phyloP scores from a whole-genome alignment of 2,888 invertebrate species.

The Dromius quadrimaculatus region DNA sequence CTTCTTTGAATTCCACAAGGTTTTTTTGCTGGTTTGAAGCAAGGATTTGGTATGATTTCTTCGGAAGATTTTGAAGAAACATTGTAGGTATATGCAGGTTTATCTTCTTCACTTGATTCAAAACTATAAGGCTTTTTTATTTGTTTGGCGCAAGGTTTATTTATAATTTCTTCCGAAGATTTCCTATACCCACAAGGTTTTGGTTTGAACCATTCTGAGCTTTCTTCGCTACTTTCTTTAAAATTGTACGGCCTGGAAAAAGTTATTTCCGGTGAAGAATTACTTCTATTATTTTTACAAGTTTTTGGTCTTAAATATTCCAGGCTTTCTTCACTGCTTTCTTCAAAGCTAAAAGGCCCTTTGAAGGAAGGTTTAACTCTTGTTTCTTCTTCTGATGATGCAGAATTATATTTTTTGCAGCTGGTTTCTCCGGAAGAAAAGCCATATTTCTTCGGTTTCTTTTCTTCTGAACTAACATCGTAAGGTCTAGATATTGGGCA shows the following conservation, averaged over 20 bases:
- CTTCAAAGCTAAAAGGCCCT: slow-evolving; percentile 2
- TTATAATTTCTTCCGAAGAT: not conserved
- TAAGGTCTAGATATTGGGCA: slow-evolving; percentile 1
- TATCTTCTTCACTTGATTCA: not conserved
- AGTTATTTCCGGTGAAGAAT: not conserved
- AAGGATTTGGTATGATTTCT: slow-evolving; percentile 16
- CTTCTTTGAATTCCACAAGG: not conserved
- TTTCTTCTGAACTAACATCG: not conserved
- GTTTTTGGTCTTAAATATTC: too few species aligned
- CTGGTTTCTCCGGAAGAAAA: not conserved
- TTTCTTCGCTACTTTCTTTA: slow-evolving; percentile 22
- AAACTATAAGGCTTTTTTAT: not conserved
- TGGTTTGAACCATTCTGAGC: not conserved
- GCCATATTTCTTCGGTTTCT: not conserved
- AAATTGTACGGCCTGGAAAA: not conserved
- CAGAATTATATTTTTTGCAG: not conserved
- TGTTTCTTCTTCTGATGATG: too few species aligned
- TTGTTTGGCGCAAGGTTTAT: not conserved
- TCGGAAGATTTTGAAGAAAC: slow-evolving; percentile 1
- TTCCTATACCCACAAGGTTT: not conserved
- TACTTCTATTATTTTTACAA: too few species aligned
- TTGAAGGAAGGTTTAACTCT: not conserved
- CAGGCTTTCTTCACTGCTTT: slow-evolving; percentile 15
- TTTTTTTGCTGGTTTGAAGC: not conserved
- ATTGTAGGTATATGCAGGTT: not conserved